phyloP scores from a whole-genome alignment of 2,113 vertebrate species.

The Narcine bancroftii region DNA sequence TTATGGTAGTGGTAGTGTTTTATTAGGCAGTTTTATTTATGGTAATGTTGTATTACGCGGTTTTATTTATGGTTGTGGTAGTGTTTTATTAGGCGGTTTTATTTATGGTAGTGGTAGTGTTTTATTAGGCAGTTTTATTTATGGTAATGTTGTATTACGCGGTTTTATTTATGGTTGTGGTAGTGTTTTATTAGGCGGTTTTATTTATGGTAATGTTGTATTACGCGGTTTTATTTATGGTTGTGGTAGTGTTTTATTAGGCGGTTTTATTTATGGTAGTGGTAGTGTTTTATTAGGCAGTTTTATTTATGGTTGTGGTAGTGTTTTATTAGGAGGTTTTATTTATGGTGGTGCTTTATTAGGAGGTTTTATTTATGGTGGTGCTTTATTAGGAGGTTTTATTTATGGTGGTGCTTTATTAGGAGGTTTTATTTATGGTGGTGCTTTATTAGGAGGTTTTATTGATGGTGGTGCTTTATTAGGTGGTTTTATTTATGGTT shows the following conservation, averaged over 20 bases:
- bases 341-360: background rate
- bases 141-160: background rate
- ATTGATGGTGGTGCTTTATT: background rate
- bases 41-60: background rate
- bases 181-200: background rate
- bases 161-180: background rate
- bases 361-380: background rate
- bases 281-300: background rate
- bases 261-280: background rate
- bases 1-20: background rate
- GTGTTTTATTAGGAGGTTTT: background rate
- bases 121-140: background rate
- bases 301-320: background rate
- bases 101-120: background rate
- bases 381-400: background rate
- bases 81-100: background rate
- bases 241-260: background rate
- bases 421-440: background rate
- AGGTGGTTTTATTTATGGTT: background rate
- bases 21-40: background rate
- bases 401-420: background rate
- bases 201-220: background rate
- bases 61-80: background rate
- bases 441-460: background rate
- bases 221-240: background rate